These are phyloP conservation scores for Willisornis vidua DNA, from an alignment of 2,113 vertebrate genomes.

Conservation along the genomic window DNA sequence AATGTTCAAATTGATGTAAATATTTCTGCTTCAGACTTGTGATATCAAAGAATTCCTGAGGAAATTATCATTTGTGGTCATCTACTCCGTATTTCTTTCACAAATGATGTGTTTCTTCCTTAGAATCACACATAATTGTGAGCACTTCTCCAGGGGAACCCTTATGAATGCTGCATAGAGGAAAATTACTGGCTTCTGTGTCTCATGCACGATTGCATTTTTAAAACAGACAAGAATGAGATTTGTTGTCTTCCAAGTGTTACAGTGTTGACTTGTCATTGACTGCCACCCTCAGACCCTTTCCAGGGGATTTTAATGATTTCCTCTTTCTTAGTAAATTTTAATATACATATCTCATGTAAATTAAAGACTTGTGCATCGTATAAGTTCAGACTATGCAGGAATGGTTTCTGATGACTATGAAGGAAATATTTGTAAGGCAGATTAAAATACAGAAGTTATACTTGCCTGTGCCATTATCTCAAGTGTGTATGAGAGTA, in stretches of 20 bases:
- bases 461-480: background rate
- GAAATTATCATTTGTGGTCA: background rate
- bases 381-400: background rate
- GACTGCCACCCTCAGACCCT: slow-evolving; percentile 13
- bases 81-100: background rate
- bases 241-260: background rate
- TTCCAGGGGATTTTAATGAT: background rate
- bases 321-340: background rate
- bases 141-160: background rate
- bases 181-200: background rate
- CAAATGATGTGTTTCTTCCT: background rate
- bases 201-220: background rate
- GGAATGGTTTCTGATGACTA: background rate
- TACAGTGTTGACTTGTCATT: background rate
- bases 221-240: background rate
- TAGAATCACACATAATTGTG: rapidly evolving
- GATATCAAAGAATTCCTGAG: background rate
- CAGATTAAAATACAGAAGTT: background rate
- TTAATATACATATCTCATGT: background rate
- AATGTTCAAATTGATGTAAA: background rate
- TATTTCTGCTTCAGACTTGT: background rate
- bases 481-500: background rate
- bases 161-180: background rate
- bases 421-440: background rate
- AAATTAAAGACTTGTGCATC: background rate